Evolutionary conservation across 2,113 vertebrate genomes (phyloP).

Genomic region (Mirounga angustirostris): DNA sequence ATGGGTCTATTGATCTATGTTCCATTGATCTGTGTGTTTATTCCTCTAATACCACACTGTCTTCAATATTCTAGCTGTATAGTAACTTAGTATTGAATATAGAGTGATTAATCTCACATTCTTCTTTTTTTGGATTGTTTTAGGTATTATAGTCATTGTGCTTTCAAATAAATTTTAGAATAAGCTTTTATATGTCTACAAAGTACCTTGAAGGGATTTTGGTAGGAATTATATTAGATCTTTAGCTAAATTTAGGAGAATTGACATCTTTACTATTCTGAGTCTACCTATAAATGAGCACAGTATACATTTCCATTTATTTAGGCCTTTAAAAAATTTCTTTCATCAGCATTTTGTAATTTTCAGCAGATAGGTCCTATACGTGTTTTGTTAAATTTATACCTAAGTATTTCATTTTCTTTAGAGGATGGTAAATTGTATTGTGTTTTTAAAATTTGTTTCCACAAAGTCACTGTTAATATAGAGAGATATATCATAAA

Average conservation of each 20-base stretch:
- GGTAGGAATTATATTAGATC: neutral
- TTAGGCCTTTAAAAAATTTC: neutral
- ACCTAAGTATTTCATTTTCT: neutral
- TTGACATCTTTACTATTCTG: neutral
- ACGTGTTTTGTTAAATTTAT: neutral
- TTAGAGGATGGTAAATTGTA: neutral
- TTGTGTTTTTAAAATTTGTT: neutral
- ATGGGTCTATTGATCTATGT: neutral
- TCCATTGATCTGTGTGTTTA: neutral
- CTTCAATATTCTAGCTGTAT: neutral
- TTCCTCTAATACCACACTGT: neutral
- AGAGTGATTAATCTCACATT: neutral
- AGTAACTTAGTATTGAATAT: neutral
- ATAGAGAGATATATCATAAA: neutral
- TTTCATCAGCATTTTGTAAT: neutral
- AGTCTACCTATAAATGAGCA: neutral
- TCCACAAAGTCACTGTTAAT: neutral
- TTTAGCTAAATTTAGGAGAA: neutral
- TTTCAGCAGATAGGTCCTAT: neutral
- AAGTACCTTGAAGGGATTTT: neutral
- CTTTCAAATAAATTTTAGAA: neutral
- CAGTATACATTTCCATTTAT: neutral
- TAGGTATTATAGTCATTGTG: neutral
- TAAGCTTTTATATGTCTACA: neutral
- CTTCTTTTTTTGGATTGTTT: neutral